Evolutionary conservation across 2,113 vertebrate species (phyloP), one percentile per base, ranked within the genome.

Genomic region (Protobothrops flavoviridis): DNA sequence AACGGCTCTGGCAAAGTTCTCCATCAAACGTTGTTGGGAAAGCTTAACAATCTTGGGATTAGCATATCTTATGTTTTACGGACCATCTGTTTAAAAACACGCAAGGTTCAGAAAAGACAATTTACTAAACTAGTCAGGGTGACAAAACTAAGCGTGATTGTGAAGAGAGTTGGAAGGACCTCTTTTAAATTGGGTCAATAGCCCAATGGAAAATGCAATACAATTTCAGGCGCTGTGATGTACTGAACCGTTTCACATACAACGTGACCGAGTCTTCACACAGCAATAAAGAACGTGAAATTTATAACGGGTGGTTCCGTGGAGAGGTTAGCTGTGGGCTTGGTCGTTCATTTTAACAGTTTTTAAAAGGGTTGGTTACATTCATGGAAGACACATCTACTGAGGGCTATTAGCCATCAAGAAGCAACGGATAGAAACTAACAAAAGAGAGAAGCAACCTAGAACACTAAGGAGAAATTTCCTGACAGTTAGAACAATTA

Each of bases 211-310:
- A 74, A 33, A 33, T 33, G n/a, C 29, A 74, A 17, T 6, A 33
- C 4, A n/a, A 74, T 74, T 6, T n/a, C 29, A 74, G 64, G 64
- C 2, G 0, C 64, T 74, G 13, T 15, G 13, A 33, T 17, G 13
- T 17, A 74, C 5, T 74, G n/a, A 33, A 17, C 10, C 5, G 15
- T 15, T 33, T 74, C 64, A 33, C 64, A 74, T 33, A 33, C 13
- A 3, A 11, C 0, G 12, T 6, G n/a, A 74, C 13, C 0, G n/a
- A 17, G n/a, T 33, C 64, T 17, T 17, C 13, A n/a, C 13, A 5
- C n/a, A 74, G n/a, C 13, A 74, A 74, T 17, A 17, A 74, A 17
- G 64, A 33, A 6, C 2, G 0, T 15, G 13, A 74, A 5, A 20
- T 56, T 56, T 20, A 20, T 20, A 56, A 56, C 1, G 4, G 55